Evolutionary conservation across 2,888 invertebrate genomes (phyloP), one percentile per base, ranked within the genome.

Genomic region (Ichneumoninae sp.): DNA sequence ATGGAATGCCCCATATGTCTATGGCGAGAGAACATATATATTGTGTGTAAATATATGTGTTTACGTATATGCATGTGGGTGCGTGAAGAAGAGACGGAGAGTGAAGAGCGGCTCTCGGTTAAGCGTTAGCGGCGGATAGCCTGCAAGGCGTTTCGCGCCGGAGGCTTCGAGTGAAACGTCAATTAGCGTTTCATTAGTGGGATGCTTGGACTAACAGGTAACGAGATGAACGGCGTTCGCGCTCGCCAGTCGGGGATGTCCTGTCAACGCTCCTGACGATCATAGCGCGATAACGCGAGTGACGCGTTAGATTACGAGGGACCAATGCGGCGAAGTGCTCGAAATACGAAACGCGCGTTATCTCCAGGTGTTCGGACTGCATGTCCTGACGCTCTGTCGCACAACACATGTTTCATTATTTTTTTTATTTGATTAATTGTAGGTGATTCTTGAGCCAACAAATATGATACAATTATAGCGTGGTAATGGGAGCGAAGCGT

Each of bases 181-280:
- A 89, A 90, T 89, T 89, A 88, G 87, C 87, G 89, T 85, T 89
- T 90, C 88, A 89, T 88, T 87, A 87, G 88, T 83, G 83, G 70
- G 26, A 84, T 78, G 76, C 80, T 72, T 66, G 76, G 81, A 79
- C 70, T 54, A 26, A 66, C 36, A 65, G 44, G n/a, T 52, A 76
- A 16, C 66, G 70, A 52, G 62, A 71, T 40, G 75, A 52, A 68
- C 40, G 13, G 22, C 13, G 33, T n/a, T 50, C 60, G 30, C 57
- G 74, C 36, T 70, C 68, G 40, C 68, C 57, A 66, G 47, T 66
- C 80, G 40, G 22, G 74, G 44, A 54, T 40, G 57, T 26, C 70
- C 54, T 66, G 66, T 76, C 75, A 62, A 75, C 75, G 50, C 33
- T 75, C 6, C 40, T 40, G 26, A 76, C 52, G 65, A 54, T 36